Percentiles rank a stretch among this genome's conserved stretches.
phyloP scores from a whole-genome alignment of 2,113 vertebrate genomes.

The Alaudala cheleensis region DNA sequence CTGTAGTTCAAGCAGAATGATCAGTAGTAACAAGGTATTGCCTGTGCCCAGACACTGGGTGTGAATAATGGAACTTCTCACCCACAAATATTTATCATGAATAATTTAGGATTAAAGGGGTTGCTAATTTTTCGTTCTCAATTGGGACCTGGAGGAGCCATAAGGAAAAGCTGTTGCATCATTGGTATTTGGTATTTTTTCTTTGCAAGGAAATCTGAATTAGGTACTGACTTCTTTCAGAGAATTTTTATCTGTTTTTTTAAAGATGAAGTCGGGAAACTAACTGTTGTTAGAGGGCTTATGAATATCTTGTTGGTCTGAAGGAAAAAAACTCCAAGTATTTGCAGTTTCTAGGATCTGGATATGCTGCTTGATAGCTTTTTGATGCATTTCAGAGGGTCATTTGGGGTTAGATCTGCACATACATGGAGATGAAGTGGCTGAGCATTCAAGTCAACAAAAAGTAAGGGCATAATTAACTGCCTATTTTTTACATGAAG shows the following conservation, averaged over 20 bases:
- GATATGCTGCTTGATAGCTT: background rate
- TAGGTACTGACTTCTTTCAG: background rate
- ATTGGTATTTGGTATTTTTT: accelerated
- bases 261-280: background rate
- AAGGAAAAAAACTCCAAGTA: background rate
- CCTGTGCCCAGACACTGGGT: background rate
- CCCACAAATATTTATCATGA: background rate
- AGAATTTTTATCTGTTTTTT: background rate
- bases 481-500: accelerated
- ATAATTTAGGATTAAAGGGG: background rate
- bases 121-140: background rate
- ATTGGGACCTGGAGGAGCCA: background rate
- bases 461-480: background rate
- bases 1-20: background rate
- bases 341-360: background rate
- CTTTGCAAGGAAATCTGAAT: background rate
- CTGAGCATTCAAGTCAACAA: background rate
- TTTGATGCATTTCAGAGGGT: background rate
- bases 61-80: background rate
- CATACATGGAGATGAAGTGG: background rate
- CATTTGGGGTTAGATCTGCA: background rate
- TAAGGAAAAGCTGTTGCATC: background rate
- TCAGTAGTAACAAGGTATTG: background rate
- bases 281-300: background rate
- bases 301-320: background rate